Evolutionary conservation across 2,888 invertebrate species (phyloP).

Genomic region (Notodonta ziczac): DNA sequence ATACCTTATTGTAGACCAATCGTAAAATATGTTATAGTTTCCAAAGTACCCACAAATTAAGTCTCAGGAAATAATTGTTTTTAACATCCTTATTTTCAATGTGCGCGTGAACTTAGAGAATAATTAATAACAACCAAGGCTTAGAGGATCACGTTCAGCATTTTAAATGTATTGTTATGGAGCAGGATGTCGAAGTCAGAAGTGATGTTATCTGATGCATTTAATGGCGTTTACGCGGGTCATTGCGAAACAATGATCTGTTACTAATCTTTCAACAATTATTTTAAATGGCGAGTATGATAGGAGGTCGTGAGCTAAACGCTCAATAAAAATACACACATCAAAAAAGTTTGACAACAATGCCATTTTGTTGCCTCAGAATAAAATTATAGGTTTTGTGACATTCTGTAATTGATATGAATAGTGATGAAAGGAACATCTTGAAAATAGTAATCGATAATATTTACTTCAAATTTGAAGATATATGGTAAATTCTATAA

Average conservation of each 20-base stretch:
- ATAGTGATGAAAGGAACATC: too few species aligned
- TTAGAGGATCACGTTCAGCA: constrained; percentile 31
- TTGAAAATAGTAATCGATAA: too few species aligned
- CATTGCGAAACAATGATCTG: constrained; percentile 13
- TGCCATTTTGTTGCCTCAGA: too few species aligned
- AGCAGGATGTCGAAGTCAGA: constrained; percentile 2
- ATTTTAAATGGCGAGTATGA: constrained; percentile 3
- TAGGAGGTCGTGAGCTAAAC: not conserved
- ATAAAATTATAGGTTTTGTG: too few species aligned
- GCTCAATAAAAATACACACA: not conserved
- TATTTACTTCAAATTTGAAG: too few species aligned
- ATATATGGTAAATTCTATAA: too few species aligned
- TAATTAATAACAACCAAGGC: constrained; percentile 39
- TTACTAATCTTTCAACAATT: constrained; percentile 13
- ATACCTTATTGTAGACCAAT: too few species aligned
- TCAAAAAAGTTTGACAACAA: not conserved
- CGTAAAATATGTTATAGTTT: too few species aligned
- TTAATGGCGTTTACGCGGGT: constrained; percentile 8
- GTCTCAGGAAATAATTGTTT: too few species aligned
- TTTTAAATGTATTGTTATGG: constrained; percentile 28
- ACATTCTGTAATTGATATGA: too few species aligned
- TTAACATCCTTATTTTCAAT: not conserved
- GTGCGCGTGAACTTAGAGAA: constrained; percentile 2
- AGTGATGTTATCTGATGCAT: constrained; percentile 15
- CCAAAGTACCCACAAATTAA: too few species aligned